Conservation (phyloP, 1,140 invertebrate species). For the Diabrotica virgifera region DNA sequence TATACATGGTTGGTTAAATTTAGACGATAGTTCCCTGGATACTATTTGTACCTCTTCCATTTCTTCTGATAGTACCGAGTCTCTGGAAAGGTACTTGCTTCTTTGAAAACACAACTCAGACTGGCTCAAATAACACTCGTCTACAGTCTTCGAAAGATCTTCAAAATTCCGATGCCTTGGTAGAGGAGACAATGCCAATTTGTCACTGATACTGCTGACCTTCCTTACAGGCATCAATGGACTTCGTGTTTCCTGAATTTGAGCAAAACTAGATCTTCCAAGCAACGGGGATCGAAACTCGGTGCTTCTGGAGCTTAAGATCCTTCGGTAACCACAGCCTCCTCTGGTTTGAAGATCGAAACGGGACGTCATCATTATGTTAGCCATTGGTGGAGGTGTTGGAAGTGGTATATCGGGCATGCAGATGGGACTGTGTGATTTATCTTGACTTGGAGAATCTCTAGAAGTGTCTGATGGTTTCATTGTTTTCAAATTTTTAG, state of each 20-base stretch:
- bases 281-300: slow-evolving; percentile 41
- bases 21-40: slow-evolving; percentile 21
- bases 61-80: slow-evolving; percentile 40
- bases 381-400: slow-evolving; percentile 46
- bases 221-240: slow-evolving; percentile 9
- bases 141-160: slow-evolving; percentile 22
- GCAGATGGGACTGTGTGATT: slow-evolving; percentile 28
- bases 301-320: slow-evolving; percentile 34
- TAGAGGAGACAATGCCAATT: slow-evolving; percentile 33
- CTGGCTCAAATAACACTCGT: slow-evolving; percentile 16
- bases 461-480: slow-evolving; percentile 10
- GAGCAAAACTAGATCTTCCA: slow-evolving; percentile 7
- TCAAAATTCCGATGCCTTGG: slow-evolving; percentile 36
- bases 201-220: background rate
- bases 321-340: slow-evolving; percentile 36
- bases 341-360: slow-evolving; percentile 37
- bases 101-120: background rate
- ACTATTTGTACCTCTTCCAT: slow-evolving; percentile 42
- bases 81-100: slow-evolving; percentile 39
- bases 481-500: background rate
- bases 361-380: slow-evolving; percentile 42
- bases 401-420: slow-evolving; percentile 44
- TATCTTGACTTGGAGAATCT: background rate
- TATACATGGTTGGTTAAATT: background rate
- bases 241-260: slow-evolving; percentile 9